Evolutionary conservation across 2,797 vertebrate genomes (phyloP), one percentile per base, ranked within the genome.

Genomic region (Pangasius krempfi): DNA sequence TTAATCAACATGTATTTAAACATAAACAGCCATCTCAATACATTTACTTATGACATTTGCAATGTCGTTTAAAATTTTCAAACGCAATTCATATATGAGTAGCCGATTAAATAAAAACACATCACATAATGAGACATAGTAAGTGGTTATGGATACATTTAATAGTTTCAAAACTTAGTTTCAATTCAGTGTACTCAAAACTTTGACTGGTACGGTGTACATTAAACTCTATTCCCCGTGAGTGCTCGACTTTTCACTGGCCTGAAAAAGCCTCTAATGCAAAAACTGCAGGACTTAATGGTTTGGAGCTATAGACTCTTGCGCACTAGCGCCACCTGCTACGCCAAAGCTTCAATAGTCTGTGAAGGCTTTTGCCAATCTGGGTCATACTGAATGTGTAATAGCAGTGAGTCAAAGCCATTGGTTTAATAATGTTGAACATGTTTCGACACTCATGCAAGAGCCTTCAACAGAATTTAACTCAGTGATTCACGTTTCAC

Each of bases 91-190:
- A 30, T 83, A 10, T 33, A 4, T 12, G 25, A 54, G 47, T 33
- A 54, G 54, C n/a, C 2, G 9, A 47, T 44, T 60, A 44, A 76
- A 86, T 64, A 40, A 85, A 76, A 58, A 86, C 52, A 58, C 52
- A 76, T 76, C 40, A 86, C 54, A 75, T 86, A 20, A 56, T 70
- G 33, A 85, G 33, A 75, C 44, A 44, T 2, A 8, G 5, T 62
- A 37, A 85, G 66, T 86, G 66, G 72, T 50, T 86, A 76, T 22
- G 37, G 52, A 64, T 33, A 47, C 37, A 76, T 76, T 86, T 78
- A 86, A 86, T 86, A 47, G 54, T 62, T 86, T 72, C 64, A 85
- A 56, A 84, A 8, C 5, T 66, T 81, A 4, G 25, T 52, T 66
- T 76, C 16, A 62, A 30, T 72, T 60, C 56, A 84, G 81, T 79